Conservation (phyloP, 1,140 invertebrate genomes). For the Ips typographus region DNA sequence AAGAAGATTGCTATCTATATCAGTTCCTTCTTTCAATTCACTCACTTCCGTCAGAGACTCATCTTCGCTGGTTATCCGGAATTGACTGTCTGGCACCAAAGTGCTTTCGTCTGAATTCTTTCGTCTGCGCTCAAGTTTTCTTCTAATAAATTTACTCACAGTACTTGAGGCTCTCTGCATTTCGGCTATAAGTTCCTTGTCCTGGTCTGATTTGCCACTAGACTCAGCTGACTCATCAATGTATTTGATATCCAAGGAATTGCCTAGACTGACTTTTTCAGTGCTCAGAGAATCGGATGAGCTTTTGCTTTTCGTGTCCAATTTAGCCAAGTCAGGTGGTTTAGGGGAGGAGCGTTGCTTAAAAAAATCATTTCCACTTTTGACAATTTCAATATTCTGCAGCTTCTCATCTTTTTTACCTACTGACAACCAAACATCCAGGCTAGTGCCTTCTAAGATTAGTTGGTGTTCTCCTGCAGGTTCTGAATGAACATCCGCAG, state of each 20-base stretch:
- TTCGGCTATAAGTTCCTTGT: slow-evolving; percentile 47
- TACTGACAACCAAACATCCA: slow-evolving; percentile 54
- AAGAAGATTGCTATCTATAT: slow-evolving; percentile 42
- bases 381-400: slow-evolving; percentile 50
- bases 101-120: slow-evolving; percentile 53
- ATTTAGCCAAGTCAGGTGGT: slow-evolving; percentile 46
- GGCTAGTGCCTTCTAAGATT: slow-evolving; percentile 52
- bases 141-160: slow-evolving; percentile 46
- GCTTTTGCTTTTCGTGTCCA: slow-evolving; percentile 46
- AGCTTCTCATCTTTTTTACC: slow-evolving; percentile 48
- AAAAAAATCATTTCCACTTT: slow-evolving; percentile 51
- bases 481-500: slow-evolving; percentile 48
- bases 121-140: slow-evolving; percentile 46
- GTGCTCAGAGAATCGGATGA: slow-evolving; percentile 50
- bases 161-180: slow-evolving; percentile 47
- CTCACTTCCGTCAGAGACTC: slow-evolving; percentile 65
- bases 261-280: slow-evolving; percentile 49
- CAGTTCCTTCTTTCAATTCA: slow-evolving; percentile 54
- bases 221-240: slow-evolving; percentile 52
- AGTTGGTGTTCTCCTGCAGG: slow-evolving; percentile 46
- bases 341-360: slow-evolving; percentile 43
- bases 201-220: slow-evolving; percentile 49
- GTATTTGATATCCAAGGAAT: slow-evolving; percentile 51
- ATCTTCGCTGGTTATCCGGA: slow-evolving; percentile 61
- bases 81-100: slow-evolving; percentile 51